Base-by-base conservation (phyloP, 2,888 invertebrate species). In the Nomada flava region DNA sequence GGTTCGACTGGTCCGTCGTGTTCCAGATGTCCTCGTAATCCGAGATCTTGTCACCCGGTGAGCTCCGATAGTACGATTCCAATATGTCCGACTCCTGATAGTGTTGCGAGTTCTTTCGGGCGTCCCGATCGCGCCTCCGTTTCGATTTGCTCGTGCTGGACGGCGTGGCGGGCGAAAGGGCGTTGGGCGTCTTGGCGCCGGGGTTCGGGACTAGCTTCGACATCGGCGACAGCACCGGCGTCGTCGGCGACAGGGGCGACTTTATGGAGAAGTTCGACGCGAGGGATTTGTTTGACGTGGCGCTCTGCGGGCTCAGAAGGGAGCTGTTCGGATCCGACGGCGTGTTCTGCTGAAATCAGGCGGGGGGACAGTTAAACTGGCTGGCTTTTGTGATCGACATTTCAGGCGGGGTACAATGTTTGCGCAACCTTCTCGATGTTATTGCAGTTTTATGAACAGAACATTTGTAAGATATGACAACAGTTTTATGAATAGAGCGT, bases 1-100 rank as follows among this genome's bases (percentile, higher is more conserved):
- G 92, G 73, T 92, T 93, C 62, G 93, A 93, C 60, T 92, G 93
- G 47, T 93, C 93, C n/a, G 93, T 93, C 15, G 93, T 92, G 72
- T 93, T 93, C 98, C 98, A 98, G 89, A 98, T 96, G 92, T 98
- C 98, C 94, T 98, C 98, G 92, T 98, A 98, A 94, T 98, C 98
- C 89, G 98, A 98, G 63, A 97, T 96, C 94, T 98, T 98, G 92
- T 98, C 98, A 83, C 97, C 97, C 50, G 98, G 95, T 1, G 97
- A 97, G 93, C 98, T 98, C 89, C 97, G 95, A 92, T 97, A 98
- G 91, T 98, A 98, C 72, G 97, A 97, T 93, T 98, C 98, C 86
- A 98, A 94, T 82, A 98, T 97, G 92, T 98, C 97, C 23, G 97
- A 97, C 92, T 97, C 97, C 94, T 96, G 94, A 84, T 95, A 95